Base-by-base conservation (phyloP, 2,797 vertebrate species). In the Pseudopleuronectes americanus region DNA sequence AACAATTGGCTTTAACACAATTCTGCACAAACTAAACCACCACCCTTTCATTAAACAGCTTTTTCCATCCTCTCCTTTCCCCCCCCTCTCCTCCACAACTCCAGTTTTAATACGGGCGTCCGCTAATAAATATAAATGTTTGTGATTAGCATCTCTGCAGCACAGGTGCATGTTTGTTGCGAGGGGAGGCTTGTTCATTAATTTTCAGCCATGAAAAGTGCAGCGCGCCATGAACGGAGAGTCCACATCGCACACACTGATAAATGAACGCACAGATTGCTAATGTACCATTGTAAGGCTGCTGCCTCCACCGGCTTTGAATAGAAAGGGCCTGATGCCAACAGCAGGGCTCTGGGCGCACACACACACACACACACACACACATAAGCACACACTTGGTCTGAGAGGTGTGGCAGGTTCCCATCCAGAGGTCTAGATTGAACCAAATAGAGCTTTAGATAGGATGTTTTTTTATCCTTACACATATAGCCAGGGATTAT, bases 91-190 rank as follows among this genome's bases (percentile, higher is more conserved):
- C 84, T 80, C 84, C 89, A 90, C 88, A 93, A 94, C 92, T 94
- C 91, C 93, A 94, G 94, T 94, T 95, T 96, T 96, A 93, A 95
- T 95, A 94, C 93, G 94, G 95, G 95, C 96, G 94, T 94, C 95
- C 87, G 91, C 97, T 99, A 98, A 98, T 99, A 99, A 98, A 99
- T 98, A 99, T 98, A 98, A 99, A 99, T 99, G 97, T 97, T 98
- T 97, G 96, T 96, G 97, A 99, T 99, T 97, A 97, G 96, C 96
- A 97, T 97, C 97, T 95, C 95, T 95, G 96, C 96, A 94, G 95
- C 97, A 97, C 98, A 99, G 98, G 98, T 99, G 97, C 98, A 96
- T 97, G 96, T 97, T 98, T 96, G 98, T 97, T 97, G 96, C 95
- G 94, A 97, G 97, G 97, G 95, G 96, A 98, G 96, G 96, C 96